Evolutionary conservation across 92 coral and sea anemone genomes (phyloP).

Genomic region (Porites lobata): DNA sequence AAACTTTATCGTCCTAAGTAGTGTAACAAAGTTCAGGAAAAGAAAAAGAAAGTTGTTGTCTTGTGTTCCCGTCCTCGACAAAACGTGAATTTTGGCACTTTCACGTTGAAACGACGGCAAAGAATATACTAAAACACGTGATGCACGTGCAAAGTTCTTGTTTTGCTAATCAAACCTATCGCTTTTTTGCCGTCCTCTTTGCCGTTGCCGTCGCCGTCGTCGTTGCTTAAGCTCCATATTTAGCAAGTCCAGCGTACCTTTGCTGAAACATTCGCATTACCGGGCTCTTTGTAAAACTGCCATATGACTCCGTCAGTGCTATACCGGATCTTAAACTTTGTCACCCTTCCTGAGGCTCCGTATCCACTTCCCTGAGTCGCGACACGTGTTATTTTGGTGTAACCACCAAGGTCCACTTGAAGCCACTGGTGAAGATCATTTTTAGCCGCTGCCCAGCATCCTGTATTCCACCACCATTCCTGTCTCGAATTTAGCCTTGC

Average conservation of each 20-base stretch:
- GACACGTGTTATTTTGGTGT: background rate
- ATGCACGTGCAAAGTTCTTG: no score
- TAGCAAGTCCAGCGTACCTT: background rate
- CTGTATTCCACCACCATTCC: background rate
- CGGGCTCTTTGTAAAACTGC: conserved; percentile 6
- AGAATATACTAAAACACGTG: no score
- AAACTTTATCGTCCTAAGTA: no score
- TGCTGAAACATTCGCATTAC: background rate
- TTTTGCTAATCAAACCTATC: no score
- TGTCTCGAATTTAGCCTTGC: background rate
- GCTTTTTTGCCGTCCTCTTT: no score
- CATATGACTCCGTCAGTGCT: conserved; percentile 9
- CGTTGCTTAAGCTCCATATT: background rate
- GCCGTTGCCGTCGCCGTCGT: no score
- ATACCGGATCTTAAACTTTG: background rate
- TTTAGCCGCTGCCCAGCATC: background rate
- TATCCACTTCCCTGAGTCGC: background rate
- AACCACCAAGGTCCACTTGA: background rate
- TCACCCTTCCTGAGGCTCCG: background rate
- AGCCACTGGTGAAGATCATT: background rate
- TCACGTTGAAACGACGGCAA: no score
- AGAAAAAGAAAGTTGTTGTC: no score
- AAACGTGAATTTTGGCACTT: no score
- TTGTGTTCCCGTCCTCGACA: no score
- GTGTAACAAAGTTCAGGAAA: no score